Conservation (phyloP, 2,888 invertebrate species). For the Apamea monoglypha region DNA sequence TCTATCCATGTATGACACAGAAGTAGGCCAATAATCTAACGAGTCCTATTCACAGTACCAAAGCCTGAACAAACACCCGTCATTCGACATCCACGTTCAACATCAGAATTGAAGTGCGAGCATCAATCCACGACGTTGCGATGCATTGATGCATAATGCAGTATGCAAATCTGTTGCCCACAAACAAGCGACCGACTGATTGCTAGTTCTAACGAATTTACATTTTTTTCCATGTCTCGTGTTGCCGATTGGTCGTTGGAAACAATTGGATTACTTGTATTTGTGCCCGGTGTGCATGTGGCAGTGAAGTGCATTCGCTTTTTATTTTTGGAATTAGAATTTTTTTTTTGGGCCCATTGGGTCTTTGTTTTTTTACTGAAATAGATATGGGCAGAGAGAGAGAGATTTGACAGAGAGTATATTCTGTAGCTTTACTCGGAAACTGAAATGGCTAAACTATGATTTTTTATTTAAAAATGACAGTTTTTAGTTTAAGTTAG, state of each 20-base stretch:
- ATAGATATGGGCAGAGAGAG: not conserved
- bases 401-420: not conserved
- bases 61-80: slow-evolving; percentile 34
- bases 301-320: slow-evolving; percentile 7
- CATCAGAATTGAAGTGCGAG: slow-evolving; percentile 55
- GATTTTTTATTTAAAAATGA: not conserved
- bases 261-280: slow-evolving; percentile 64
- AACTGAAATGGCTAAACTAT: not conserved
- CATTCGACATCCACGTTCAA: slow-evolving; percentile 22
- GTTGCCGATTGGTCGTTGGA: slow-evolving; percentile 64
- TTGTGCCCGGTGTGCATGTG: slow-evolving; percentile 52
- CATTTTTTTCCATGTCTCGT: slow-evolving; percentile 63
- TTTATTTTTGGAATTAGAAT: not conserved
- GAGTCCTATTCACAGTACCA: not conserved
- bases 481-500: not conserved
- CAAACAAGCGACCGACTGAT: slow-evolving; percentile 70
- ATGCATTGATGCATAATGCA: slow-evolving; percentile 68
- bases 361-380: not conserved
- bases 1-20: not conserved
- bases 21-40: not conserved
- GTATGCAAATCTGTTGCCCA: slow-evolving; percentile 66
- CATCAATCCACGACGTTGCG: slow-evolving; percentile 66
- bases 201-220: slow-evolving; percentile 71
- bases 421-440: not conserved
- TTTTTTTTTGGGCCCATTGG: not conserved